phyloP scores from a whole-genome alignment of 2,113 vertebrate species.

The Melanerpes aurifrons region DNA sequence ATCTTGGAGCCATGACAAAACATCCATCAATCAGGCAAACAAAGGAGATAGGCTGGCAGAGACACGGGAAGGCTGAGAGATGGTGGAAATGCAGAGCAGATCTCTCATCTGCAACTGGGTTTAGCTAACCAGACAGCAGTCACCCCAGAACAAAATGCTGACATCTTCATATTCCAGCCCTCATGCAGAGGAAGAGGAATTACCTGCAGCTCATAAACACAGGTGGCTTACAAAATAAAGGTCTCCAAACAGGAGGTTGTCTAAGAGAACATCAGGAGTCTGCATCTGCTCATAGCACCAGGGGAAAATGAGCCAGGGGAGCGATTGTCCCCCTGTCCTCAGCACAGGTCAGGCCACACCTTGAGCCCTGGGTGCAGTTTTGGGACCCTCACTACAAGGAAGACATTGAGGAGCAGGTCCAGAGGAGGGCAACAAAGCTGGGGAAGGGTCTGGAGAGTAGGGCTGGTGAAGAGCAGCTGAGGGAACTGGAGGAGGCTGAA shows the following conservation, averaged over 20 bases:
- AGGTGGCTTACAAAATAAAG: not conserved
- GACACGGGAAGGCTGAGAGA: not conserved
- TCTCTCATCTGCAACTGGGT: not conserved
- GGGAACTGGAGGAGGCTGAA: too few relatives aligned
- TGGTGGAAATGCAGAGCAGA: not conserved
- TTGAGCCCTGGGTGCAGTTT: too few relatives aligned
- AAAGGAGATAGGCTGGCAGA: not conserved
- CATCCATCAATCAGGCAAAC: not conserved
- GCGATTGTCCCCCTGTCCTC: too few relatives aligned
- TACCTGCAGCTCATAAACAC: not conserved
- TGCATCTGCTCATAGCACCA: not conserved
- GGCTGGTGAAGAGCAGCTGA: too few relatives aligned
- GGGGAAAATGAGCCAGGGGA: not conserved
- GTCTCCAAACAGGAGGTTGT: not conserved
- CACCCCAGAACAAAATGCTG: not conserved
- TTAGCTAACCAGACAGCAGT: not conserved
- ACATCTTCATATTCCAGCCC: not conserved
- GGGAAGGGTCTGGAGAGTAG: too few relatives aligned
- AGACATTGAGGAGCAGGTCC: too few relatives aligned
- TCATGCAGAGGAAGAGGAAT: not conserved
- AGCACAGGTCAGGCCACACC: too few relatives aligned
- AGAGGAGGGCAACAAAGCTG: too few relatives aligned
- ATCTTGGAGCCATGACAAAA: not conserved
- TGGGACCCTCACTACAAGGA: too few relatives aligned
- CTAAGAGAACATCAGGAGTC: not conserved